Base-by-base conservation (phyloP, 2,113 vertebrate species). In the Butorides virescens region DNA sequence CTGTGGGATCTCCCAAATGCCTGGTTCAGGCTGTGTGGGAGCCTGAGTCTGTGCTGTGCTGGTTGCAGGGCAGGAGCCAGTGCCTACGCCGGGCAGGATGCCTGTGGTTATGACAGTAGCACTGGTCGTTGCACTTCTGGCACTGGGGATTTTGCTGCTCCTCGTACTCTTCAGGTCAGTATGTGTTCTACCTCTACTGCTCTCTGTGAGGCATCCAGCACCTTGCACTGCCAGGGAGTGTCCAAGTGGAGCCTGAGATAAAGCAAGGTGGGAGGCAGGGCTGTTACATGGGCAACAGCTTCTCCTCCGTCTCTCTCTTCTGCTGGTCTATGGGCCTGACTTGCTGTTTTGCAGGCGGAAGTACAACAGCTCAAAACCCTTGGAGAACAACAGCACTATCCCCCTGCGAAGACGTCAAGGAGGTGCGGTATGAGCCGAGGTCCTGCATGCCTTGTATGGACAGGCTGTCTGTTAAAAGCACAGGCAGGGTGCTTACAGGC, bases 1-100 rank as follows among this genome's bases (percentile, higher is more conserved):
- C 17, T n/a, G 0, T 34, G 8, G 6, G 15, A 61, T 77, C 13
- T 62, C 34, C 26, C 2, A 2, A 0, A 0, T 1, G 1, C 14
- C 46, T 58, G 8, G 3, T 55, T 61, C 19, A 34, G 44, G 10
- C 42, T 62, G 13, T 53, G 39, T 5, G 2, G 53, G 12, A 76
- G 9, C 37, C 58, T 92, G 47, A 93, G 18, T 11, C 37, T 77
- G 21, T 25, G 7, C 23, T 94, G 10, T 86, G 55, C 29, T 75
- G 4, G 13, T 82, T 90, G 34, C 74, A 97, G 94, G 71, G 12
- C 63, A 63, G 23, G 61, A 88, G 27, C 4, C 6, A 0, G 7
- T 4, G 1, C 19, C 94, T 66, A 65, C 27, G 34, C n/a, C 78
- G n/a, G 14, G 11, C 19, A 65, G 55, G 15, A 52, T 37, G 15